These are phyloP conservation scores for Araneus ventricosus DNA, from an alignment of 1,140 invertebrate genomes.

Conservation along the genomic window DNA sequence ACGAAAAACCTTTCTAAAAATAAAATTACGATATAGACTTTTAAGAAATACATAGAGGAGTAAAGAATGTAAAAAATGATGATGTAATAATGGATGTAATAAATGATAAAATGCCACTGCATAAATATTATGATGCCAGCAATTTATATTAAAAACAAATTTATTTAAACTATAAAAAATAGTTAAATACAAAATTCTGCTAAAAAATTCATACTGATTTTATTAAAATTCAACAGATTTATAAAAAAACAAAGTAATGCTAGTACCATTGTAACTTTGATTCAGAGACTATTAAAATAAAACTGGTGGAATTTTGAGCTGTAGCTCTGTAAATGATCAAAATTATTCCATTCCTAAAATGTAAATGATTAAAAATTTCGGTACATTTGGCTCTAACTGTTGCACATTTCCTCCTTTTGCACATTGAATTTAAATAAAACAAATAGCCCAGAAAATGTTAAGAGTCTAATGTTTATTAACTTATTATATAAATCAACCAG, in stretches of 20 bases:
- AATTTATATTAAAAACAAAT: too few species aligned
- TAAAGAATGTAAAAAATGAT: neutral
- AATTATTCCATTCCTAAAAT: constrained; percentile 31
- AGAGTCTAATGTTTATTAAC: constrained; percentile 46
- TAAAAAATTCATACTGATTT: too few species aligned
- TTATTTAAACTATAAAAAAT: too few species aligned
- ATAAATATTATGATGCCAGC: too few species aligned
- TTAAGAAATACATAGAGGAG: neutral
- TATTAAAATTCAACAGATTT: too few species aligned
- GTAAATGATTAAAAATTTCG: constrained; percentile 55
- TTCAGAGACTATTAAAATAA: too few species aligned
- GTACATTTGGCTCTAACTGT: constrained; percentile 32
- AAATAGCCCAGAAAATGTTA: constrained; percentile 63
- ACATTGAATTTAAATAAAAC: constrained; percentile 55
- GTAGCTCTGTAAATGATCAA: constrained; percentile 62
- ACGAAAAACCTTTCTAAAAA: neutral
- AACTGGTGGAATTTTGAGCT: constrained; percentile 10
- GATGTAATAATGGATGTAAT: too few species aligned
- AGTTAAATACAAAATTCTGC: too few species aligned
- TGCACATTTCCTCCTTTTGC: constrained; percentile 63
- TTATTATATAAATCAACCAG: constrained; percentile 37
- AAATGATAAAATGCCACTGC: too few species aligned
- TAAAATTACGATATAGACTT: neutral
- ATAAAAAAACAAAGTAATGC: too few species aligned
- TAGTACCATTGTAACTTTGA: too few species aligned